Base-by-base conservation (phyloP, 2,113 vertebrate species). In the Fukomys damarensis region DNA sequence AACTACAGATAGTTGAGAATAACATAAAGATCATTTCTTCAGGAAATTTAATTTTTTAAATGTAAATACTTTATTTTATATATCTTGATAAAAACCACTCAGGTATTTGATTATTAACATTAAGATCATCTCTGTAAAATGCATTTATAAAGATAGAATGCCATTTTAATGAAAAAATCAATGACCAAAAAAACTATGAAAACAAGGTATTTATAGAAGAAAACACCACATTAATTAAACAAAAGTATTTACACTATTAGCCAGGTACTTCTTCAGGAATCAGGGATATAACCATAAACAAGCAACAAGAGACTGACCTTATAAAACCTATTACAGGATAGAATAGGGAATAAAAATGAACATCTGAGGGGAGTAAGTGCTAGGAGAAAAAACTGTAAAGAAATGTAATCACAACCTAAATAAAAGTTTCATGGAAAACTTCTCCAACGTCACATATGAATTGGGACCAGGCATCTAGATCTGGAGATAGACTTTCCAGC, bases 161-260 rank as follows among this genome's bases (percentile, higher is more conserved):
- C 5, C 59, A 7, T 56, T 83, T 83, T 83, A 2, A 87, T 56
- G 16, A 92, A 72, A 81, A 56, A 70, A 76, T 68, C 30, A 93
- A 59, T 35, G 66, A 94, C 1, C 76, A 86, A 93, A 35, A 26
- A 88, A 85, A 56, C 38, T 86, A 49, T 49, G 59, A 70, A 91
- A 85, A 91, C 17, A 32, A 93, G 8, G 16, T 59, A 54, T 94
- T 89, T 68, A 95, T 7, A 86, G 52, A 91, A 3, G 43, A 90
- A 93, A 96, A 61, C 10, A 90, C 11, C 32, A 56, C 72, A 82
- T 49, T 66, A 92, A 93, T 91, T 77, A 89, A 81, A 94, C 66
- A 96, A 24, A 91, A 30, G 52, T 91, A 76, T 46, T 90, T 66
- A 90, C 20, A 32, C 12, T 58, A 32, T 83, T 87, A 52, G 3